Evolutionary conservation across 1,140 invertebrate genomes (phyloP), one percentile per base, ranked within the genome.

Genomic region (Drosophila bifasciata): DNA sequence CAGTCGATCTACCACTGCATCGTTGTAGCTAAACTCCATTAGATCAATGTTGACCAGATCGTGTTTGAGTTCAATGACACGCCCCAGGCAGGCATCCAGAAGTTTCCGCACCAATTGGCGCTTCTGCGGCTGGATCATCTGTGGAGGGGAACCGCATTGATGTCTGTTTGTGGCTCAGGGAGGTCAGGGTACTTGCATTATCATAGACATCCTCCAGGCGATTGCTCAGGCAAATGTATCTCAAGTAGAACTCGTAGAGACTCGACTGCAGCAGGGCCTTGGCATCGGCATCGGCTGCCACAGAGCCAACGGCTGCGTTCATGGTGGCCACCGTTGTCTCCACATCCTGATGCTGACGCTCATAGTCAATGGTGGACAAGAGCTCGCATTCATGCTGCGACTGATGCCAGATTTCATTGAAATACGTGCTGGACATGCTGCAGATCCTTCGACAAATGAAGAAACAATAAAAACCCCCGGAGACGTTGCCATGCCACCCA

Each of bases 61-160:
- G 80, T 97, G 94, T 92, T 96, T 96, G 3, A 96, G 90, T 89
- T 97, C 96, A 15, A 96, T 91, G 62, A 96, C 92, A 56, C 97
- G 93, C 3, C 96, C 97, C 44, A 98, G 93, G 23, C 94, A 94
- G 1, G 95, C 94, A 90, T 98, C 97, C 0, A 99, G 90, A 1
- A 98, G 89, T 68, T 95, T 95, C 46, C 95, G 94, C 0, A 99
- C 93, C 3, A 98, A 92, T 25, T 95, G 83, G 43, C 97, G 92
- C 90, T 99, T 99, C 91, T 99, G 98, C 0, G 98, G 97, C 88
- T 99, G 98, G 23, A 98, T 93, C 57, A 98, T 94, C 78, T 88
- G 16, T n/a, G 9, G 11, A 7, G 8, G 21, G n/a, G 1, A 16
- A 5, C 16, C 4, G 8, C 5, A 13, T 5, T 32, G 15, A 13